Base-by-base conservation (phyloP, 1,140 invertebrate genomes). In the Hyles vespertilio region DNA sequence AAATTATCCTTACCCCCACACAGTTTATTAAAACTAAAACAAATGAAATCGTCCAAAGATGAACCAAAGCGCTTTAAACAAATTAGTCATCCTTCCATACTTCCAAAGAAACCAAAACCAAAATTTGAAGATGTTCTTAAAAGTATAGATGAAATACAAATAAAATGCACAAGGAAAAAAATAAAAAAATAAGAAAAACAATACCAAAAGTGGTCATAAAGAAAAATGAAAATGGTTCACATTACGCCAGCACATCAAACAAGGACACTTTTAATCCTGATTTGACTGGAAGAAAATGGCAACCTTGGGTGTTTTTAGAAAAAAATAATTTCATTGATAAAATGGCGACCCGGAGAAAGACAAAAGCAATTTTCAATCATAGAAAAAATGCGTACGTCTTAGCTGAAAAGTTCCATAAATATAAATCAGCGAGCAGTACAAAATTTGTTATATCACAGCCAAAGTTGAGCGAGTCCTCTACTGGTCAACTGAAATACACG, bases 121-220 rank as follows among this genome's bases (percentile, higher is more conserved):
- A 89, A 85, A 65, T 90, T 90, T 71, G 89, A 90, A 74, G 88
- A 90, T 70, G 89, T 90, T 53, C 77, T 90, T 44, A 89, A 82
- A 72, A 89, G 79, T 72, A 88, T 90, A 66, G 89, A 90, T 59
- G 81, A 89, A 74, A 78, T 85, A 57, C 84, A 89, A 65, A 79
- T 84, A 59, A 79, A 70, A 84, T 69, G 61, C 81, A 85, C 65
- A 87, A 83, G 68, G 74, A 81, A 61, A 89, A 85, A 64, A 74
- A 60, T 61, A 86, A 82, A 69, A 89, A 84, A 65, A 36, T 56
- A 22, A 88, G 87, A 65, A 75, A 74, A 59, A 51, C 62, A 46
- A 79, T 89, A 63, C 88, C 88, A 54, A 90, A 90, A 76, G 81
- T 89, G 68, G 80, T 89, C 46, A 90, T 89, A 58, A 90, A 90